Evolutionary conservation across 23 tunicate species (phyloP), one percentile per base, ranked within the genome.

Genomic region (Diplosoma virens): DNA sequence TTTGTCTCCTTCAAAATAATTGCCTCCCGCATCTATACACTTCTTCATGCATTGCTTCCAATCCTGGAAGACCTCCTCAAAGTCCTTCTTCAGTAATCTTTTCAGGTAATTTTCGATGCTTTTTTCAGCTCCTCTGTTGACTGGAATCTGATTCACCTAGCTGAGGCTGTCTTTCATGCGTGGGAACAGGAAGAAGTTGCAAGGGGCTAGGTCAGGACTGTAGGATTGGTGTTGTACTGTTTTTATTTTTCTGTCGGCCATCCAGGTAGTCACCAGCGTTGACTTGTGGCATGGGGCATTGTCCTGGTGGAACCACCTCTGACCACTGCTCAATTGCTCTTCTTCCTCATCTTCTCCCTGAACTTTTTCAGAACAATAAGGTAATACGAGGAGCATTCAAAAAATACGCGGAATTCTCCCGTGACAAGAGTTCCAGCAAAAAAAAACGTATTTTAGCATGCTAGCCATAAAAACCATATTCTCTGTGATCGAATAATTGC

Each of bases 261-360:
- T 61, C 34, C 69, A 61, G 69, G 9, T 27, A 6, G 35, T 61
- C 34, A 61, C 69, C 34, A 61, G 69, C 69, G 35, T 61, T 61
- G 69, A 26, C 69, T 29, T 61, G 69, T 61, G 69, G 69, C 69
- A 26, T 61, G 35, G 9, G 69, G 69, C 69, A 61, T 61, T 61
- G 35, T 61, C 69, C 35, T 61, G 69, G 34, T 61, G 69, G 35
- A 29, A 29, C 69, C 69, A 61, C 69, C 69, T 22, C 34, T 61
- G n/a, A n/a, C 69, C 35, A 29, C 69, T 27, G 69, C 69, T 61
- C 35, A 61, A 35, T 7, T 29, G n/a, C 69, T 61, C 69, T 61
- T 61, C 35, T n/a, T n/a, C n/a, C n/a, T 61, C 24, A 56, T 56
- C 63, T 61, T 61, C 35, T 61, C n/a, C 35, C 35, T 61, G n/a